These are phyloP conservation scores for Propithecus perrieri DNA, from an alignment of 2,797 vertebrate genomes.

Conservation along the genomic window DNA sequence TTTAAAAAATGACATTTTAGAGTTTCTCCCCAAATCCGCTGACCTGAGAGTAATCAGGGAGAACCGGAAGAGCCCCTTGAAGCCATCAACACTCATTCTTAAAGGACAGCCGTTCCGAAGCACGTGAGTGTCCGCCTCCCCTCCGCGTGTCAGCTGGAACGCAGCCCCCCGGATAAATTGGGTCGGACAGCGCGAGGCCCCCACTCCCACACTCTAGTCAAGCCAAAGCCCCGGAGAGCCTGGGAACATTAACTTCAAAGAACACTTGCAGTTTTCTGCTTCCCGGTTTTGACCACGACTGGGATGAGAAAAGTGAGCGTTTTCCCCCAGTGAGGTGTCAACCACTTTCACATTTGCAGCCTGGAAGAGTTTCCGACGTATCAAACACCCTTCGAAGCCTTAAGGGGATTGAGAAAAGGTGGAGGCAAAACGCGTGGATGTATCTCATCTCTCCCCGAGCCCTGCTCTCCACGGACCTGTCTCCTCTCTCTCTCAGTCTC, in stretches of 20 bases:
- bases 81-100: not conserved
- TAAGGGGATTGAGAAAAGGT: not conserved
- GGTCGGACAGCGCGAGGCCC: not conserved
- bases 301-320: not conserved
- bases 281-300: not conserved
- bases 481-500: not conserved
- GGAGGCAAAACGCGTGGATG: accelerated
- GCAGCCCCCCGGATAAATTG: not conserved
- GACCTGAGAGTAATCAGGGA: not conserved
- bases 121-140: accelerated
- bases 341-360: not conserved
- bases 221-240: not conserved
- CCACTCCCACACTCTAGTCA: not conserved
- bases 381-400: not conserved
- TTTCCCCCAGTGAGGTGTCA: not conserved
- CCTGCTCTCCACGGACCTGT: not conserved
- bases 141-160: not conserved
- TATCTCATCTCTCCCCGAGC: not conserved
- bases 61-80: accelerated
- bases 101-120: accelerated
- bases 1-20: not conserved
- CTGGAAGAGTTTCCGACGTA: not conserved
- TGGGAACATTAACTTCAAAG: not conserved
- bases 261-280: not conserved
- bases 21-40: not conserved